A percentile compares a stretch with the other conserved stretches of the same genome.
Evolutionary conservation across 2,888 invertebrate genomes (phyloP).

Genomic region (Melanostoma scalare): DNA sequence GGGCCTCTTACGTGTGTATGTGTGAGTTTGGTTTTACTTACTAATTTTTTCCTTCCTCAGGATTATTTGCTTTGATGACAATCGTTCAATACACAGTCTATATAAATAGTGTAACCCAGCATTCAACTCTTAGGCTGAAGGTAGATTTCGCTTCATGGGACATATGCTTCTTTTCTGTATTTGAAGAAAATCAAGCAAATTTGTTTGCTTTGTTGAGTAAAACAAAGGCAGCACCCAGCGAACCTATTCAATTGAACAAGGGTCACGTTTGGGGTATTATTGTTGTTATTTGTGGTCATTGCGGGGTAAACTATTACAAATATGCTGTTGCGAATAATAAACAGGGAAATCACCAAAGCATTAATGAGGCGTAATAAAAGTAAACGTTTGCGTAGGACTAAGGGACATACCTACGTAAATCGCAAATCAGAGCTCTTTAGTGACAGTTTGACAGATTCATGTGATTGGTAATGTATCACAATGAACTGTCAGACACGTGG

Average conservation of each 20-base stretch:
- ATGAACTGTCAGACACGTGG: background rate
- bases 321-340: slow-evolving; percentile 28
- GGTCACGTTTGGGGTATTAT: slow-evolving; percentile 30
- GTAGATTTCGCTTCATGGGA: no score
- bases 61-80: no score
- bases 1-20: no score
- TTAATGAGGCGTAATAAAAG: background rate
- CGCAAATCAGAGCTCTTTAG: background rate
- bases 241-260: background rate
- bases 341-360: background rate
- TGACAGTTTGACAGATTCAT: slow-evolving; percentile 17
- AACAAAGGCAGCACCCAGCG: background rate
- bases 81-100: no score
- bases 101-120: no score
- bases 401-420: background rate
- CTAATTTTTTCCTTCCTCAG: no score
- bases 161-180: no score
- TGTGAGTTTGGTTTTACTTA: no score
- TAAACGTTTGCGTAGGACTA: background rate
- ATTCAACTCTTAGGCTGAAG: no score
- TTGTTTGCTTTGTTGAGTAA: background rate
- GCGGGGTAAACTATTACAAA: background rate
- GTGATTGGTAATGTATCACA: slow-evolving; percentile 13
- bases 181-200: no score
- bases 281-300: slow-evolving; percentile 6